Base-by-base conservation (phyloP, 2,113 vertebrate species). In the Saguinus midas region DNA sequence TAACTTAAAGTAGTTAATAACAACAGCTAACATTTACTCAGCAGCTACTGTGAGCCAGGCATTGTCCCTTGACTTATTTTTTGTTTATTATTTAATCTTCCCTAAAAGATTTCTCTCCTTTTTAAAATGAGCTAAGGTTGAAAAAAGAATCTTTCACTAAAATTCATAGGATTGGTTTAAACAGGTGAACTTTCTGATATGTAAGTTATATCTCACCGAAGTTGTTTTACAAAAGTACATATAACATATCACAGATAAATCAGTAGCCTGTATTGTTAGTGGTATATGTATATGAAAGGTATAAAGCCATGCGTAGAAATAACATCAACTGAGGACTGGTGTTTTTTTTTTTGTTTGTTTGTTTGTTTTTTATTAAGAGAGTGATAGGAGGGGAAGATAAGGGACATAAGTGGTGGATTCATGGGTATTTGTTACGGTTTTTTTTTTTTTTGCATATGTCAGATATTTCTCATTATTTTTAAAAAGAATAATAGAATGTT, bases 151-250 rank as follows among this genome's bases (percentile, higher is more conserved):
- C 32, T 87, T 87, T 76, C 8, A 75, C 21, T 68, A n/a, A 88
- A 96, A 95, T 70, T 12, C 50, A 61, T 17, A 95, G 50, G 81
- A 95, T 55, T 97, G n/a, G 20, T 93, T 96, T 91, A 80, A 91
- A 83, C 18, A 72, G 55, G 16, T 68, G 9, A 90, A 87, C 40
- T 94, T 89, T 43, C 16, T 79, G 45, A 17, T 92, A 9, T 76
- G 21, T 70, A 91, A 50, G 50, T 95, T 87, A 11, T 27, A 64
- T 55, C 45, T 93, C n/a, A 76, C 20, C 52, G 50, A 94, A 82
- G 11, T n/a, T 89, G 1, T 85, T 94, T 94, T 78, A 43, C 66
- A 85, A 93, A 93, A 72, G 50, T 88, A 27, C 6, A 18, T 80
- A 21, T 55, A 35, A 5, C 66, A 5, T 85, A 45, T 93, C 61